Percentiles rank a stretch among this genome's conserved stretches.
Conservation (phyloP, 2,797 vertebrate genomes). For the Myioborus miniatus region DNA sequence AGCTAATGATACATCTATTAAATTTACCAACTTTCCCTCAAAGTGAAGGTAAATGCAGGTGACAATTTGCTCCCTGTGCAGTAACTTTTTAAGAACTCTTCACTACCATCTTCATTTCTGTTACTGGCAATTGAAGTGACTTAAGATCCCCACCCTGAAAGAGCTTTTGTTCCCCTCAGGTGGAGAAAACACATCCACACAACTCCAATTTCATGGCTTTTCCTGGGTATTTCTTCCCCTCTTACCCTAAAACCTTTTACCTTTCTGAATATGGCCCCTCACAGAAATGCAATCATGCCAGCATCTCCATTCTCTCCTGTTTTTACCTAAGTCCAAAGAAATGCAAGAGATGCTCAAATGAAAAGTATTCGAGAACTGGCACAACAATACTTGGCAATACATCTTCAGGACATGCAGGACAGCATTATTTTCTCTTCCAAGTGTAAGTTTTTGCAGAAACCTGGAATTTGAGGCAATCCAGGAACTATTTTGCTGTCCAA, state of each 20-base stretch:
- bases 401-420: neutral
- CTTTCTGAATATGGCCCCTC: neutral
- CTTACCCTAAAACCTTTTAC: neutral
- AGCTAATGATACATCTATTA: neutral
- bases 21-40: neutral
- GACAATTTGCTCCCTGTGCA: neutral
- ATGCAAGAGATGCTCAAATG: neutral
- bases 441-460: neutral
- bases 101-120: neutral
- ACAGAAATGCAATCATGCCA: neutral
- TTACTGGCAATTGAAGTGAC: neutral
- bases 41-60: neutral
- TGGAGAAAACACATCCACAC: neutral
- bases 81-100: neutral
- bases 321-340: neutral
- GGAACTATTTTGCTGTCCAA: neutral
- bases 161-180: neutral
- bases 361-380: neutral
- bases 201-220: neutral
- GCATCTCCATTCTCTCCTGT: neutral
- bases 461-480: neutral
- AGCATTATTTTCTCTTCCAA: neutral
- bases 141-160: neutral
- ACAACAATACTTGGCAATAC: neutral
- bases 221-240: neutral